Conservation (phyloP, 2,797 vertebrate genomes). For the Setipinna tenuifilis region DNA sequence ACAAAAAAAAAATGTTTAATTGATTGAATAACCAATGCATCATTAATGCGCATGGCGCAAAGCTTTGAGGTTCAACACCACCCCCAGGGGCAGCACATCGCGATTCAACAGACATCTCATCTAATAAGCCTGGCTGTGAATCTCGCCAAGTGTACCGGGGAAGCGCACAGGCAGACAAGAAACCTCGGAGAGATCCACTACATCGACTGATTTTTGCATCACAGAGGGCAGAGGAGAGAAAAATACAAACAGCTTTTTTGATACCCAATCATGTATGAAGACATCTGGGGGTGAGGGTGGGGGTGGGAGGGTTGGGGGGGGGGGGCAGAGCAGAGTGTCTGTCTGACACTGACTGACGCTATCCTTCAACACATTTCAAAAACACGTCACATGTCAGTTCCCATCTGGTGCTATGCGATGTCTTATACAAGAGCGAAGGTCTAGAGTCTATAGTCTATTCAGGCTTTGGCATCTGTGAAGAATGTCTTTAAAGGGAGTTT, state of each 20-base stretch:
- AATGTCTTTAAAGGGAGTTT: neutral
- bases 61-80: neutral
- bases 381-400: neutral
- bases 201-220: neutral
- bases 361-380: neutral
- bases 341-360: neutral
- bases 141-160: neutral
- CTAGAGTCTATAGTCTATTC: neutral
- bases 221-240: neutral
- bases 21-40: conserved; percentile 17
- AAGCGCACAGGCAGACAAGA: neutral
- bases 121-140: conserved; percentile 7
- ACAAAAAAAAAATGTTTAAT: conserved; percentile 26
- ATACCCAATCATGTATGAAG: neutral
- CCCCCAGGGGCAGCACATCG: neutral
- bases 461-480: neutral
- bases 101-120: conserved; percentile 9
- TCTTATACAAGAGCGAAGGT: neutral
- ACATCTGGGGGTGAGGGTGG: neutral
- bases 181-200: neutral
- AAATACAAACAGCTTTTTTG: neutral
- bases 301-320: neutral
- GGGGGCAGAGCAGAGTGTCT: neutral
- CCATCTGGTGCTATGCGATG: neutral
- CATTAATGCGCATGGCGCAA: conserved; percentile 11